These are phyloP conservation scores for Clusia tigrina DNA, from an alignment of 2,888 invertebrate genomes.

Conservation along the genomic window DNA sequence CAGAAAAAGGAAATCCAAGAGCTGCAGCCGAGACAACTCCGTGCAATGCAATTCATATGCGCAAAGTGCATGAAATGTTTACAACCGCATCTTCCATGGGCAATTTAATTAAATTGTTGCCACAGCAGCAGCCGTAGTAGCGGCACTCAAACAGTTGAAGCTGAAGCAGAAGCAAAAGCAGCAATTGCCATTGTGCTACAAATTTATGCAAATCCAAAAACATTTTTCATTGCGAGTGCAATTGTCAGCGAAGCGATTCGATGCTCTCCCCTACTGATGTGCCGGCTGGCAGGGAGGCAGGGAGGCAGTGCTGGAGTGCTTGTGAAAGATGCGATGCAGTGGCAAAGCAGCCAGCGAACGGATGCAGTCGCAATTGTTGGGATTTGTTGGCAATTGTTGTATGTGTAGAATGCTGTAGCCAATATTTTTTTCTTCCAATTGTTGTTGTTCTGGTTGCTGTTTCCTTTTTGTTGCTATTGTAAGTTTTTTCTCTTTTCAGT, in stretches of 20 bases:
- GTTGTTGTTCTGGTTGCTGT: neutral
- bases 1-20: neutral
- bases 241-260: slow-evolving; percentile 13
- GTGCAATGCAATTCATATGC: neutral
- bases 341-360: neutral
- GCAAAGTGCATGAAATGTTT: slow-evolving; percentile 16
- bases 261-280: slow-evolving; percentile 17
- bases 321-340: neutral
- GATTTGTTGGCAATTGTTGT: slow-evolving; percentile 4
- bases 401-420: neutral
- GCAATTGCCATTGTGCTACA: slow-evolving; percentile 16
- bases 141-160: neutral
- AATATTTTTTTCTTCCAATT: neutral
- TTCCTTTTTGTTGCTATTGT: slow-evolving; percentile 4
- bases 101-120: slow-evolving; percentile 56
- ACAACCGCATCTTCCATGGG: slow-evolving; percentile 42
- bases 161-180: neutral
- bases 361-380: slow-evolving; percentile 3
- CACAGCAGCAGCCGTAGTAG: neutral
- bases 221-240: slow-evolving; percentile 21
- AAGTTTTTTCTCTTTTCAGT: slow-evolving; percentile 10
- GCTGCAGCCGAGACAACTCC: slow-evolving; percentile 5
- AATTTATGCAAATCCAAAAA: slow-evolving; percentile 27
- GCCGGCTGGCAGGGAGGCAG: slow-evolving; percentile 29
- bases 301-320: slow-evolving; percentile 8